Evolutionary conservation across 1,140 invertebrate species (phyloP).

Genomic region (Lanistes nyassanus): DNA sequence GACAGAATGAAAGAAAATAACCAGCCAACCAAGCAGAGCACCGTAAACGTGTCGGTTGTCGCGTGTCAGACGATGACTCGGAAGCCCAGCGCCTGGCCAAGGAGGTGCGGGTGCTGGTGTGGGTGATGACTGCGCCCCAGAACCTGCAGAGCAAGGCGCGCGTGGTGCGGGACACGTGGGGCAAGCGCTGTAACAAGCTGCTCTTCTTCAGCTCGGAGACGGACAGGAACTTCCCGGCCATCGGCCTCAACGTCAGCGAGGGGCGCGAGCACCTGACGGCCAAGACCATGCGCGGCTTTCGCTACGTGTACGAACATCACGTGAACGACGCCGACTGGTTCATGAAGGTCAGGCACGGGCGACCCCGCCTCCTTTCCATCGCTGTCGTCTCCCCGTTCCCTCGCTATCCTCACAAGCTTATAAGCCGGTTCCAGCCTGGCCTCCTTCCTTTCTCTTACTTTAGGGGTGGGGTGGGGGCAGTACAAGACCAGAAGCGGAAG

Average conservation of each 20-base stretch:
- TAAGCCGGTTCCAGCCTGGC: background rate
- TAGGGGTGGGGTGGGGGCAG: no score
- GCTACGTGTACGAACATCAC: conserved; percentile 68
- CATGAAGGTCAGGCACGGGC: conserved; percentile 61
- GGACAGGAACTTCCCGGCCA: conserved; percentile 52
- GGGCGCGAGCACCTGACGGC: conserved; percentile 54
- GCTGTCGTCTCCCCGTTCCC: no score
- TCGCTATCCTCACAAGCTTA: background rate
- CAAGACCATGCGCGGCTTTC: conserved; percentile 77
- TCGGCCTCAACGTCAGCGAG: conserved; percentile 51
- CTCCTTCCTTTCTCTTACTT: background rate
- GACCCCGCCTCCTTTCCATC: no score
- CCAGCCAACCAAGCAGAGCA: background rate
- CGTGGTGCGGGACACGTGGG: conserved; percentile 95
- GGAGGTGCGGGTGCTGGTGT: conserved; percentile 83
- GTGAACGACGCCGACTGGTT: conserved; percentile 63
- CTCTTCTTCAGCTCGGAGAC: conserved; percentile 53
- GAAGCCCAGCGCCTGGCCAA: conserved; percentile 78
- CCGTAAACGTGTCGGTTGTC: background rate
- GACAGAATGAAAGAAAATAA: background rate
- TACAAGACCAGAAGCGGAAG: no score
- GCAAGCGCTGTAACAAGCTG: conserved; percentile 83
- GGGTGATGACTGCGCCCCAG: conserved; percentile 91
- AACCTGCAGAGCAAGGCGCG: conserved; percentile 89
- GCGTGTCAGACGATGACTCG: conserved; percentile 62